phyloP scores from a whole-genome alignment of 2,113 vertebrate genomes.

The Gulo gulo region DNA sequence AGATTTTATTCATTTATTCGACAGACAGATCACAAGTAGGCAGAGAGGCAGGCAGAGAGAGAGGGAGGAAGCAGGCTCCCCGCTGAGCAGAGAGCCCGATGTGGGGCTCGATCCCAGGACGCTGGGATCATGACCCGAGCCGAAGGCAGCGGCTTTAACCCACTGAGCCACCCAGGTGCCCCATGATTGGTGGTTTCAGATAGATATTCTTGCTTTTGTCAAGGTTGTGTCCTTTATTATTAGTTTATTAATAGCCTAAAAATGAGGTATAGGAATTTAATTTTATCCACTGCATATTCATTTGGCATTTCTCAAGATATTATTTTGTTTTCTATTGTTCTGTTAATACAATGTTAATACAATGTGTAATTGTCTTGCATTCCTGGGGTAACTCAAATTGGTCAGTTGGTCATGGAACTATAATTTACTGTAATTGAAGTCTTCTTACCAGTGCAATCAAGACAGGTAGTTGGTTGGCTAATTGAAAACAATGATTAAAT shows the following conservation, averaged over 20 bases:
- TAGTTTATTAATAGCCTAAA: constrained; percentile 37
- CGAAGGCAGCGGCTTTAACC: no score
- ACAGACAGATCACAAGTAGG: no score
- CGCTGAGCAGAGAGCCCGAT: no score
- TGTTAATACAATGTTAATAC: background rate
- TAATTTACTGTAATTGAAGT: background rate
- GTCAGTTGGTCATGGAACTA: background rate
- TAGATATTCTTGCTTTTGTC: constrained; percentile 33
- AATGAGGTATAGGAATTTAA: background rate
- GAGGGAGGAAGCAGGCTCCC: no score
- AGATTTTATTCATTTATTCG: no score
- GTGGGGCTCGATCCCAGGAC: no score
- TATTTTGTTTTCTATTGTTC: background rate
- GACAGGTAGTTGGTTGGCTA: background rate
- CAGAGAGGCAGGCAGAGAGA: no score
- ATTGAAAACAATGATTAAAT: background rate
- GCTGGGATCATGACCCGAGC: no score
- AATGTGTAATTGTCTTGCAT: background rate
- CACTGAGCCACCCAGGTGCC: no score
- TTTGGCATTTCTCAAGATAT: constrained; percentile 15
- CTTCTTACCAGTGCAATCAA: background rate
- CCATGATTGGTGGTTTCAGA: background rate
- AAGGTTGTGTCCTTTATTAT: background rate
- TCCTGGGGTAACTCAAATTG: background rate
- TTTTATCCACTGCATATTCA: background rate